Conservation (phyloP, 2,797 vertebrate species). For the Tenualosa ilisha region DNA sequence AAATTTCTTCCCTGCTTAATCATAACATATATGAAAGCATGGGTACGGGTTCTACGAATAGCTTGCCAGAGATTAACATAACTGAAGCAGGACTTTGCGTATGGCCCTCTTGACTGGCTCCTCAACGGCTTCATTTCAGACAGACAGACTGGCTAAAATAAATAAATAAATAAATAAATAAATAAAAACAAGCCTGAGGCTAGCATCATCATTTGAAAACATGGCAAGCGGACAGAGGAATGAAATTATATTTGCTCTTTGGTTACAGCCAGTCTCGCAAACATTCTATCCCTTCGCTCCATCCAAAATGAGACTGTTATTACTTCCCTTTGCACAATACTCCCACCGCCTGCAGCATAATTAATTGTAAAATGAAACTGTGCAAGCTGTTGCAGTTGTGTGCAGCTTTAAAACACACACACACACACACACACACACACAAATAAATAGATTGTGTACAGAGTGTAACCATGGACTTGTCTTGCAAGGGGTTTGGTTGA, state of each 20-base stretch:
- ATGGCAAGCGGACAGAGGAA: constrained; percentile 9
- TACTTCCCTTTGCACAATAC: neutral
- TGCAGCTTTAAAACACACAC: neutral
- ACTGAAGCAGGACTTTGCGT: neutral
- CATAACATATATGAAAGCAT: neutral
- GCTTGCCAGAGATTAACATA: constrained; percentile 37
- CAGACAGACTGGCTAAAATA: neutral
- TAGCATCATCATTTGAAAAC: neutral
- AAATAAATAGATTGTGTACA: neutral
- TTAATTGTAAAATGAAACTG: neutral
- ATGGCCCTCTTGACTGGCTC: neutral
- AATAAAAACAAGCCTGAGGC: neutral
- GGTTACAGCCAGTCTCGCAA: neutral
- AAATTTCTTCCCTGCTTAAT: constrained; percentile 33
- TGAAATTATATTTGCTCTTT: constrained; percentile 14
- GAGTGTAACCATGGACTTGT: neutral
- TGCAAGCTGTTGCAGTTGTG: neutral
- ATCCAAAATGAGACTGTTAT: neutral
- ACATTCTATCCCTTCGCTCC: neutral
- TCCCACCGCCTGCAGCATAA: neutral
- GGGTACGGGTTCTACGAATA: constrained; percentile 26
- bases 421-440: no score
- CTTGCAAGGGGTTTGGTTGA: neutral
- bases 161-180: neutral
- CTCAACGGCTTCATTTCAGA: neutral